phyloP scores from a whole-genome alignment of 1,140 invertebrate genomes.

The Habropoda laboriosa region DNA sequence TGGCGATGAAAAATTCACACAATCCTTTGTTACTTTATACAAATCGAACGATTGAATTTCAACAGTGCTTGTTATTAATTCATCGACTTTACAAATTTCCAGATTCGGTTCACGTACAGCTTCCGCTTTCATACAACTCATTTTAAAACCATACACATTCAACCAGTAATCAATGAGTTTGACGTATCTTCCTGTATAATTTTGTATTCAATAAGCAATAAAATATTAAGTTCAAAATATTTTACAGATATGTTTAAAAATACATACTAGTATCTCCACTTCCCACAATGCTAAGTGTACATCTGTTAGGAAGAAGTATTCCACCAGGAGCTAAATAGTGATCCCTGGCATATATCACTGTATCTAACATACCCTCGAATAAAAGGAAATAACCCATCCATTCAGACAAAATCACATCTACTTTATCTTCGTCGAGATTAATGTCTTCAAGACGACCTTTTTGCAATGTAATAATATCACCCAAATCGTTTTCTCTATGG shows the following conservation, averaged over 20 bases:
- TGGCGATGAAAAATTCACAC: slow-evolving; percentile 90
- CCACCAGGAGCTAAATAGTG: slow-evolving; percentile 93
- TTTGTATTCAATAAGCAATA: slow-evolving; percentile 5
- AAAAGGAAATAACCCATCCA: slow-evolving; percentile 99
- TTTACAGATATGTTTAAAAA: slow-evolving; percentile 6
- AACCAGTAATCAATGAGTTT: slow-evolving; percentile 94
- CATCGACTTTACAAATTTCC: slow-evolving; percentile 89
- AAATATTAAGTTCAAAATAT: neutral
- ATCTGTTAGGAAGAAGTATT: slow-evolving; percentile 93
- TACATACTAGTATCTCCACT: slow-evolving; percentile 91
- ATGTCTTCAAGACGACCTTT: slow-evolving; percentile 95
- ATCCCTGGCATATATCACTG: slow-evolving; percentile 94
- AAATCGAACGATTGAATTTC: slow-evolving; percentile 89
- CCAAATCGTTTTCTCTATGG: slow-evolving; percentile 88
- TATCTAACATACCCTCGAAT: slow-evolving; percentile 99
- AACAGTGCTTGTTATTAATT: slow-evolving; percentile 88
- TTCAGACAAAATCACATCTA: slow-evolving; percentile 98
- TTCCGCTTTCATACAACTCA: slow-evolving; percentile 95
- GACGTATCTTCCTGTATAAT: slow-evolving; percentile 84
- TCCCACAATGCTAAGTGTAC: slow-evolving; percentile 93
- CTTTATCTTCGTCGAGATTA: slow-evolving; percentile 90
- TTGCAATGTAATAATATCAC: slow-evolving; percentile 89
- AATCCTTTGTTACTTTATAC: slow-evolving; percentile 89
- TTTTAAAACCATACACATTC: slow-evolving; percentile 98
- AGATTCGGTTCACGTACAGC: slow-evolving; percentile 95